Conservation (phyloP, 2,797 vertebrate genomes). For the Pristis pectinata region DNA sequence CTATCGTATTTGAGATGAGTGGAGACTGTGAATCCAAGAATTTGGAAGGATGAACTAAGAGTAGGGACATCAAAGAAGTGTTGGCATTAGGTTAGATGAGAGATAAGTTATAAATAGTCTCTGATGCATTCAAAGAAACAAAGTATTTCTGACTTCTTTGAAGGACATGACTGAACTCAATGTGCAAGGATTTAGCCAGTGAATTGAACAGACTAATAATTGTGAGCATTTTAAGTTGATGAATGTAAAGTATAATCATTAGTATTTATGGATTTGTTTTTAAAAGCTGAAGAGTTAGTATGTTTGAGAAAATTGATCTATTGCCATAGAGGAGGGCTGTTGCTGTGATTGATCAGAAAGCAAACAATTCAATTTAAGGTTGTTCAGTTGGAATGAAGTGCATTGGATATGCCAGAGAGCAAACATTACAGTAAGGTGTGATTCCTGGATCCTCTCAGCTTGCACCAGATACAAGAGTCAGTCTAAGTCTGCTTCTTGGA, state of each 20-base stretch:
- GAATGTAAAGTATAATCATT: neutral
- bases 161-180: neutral
- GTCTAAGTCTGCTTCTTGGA: neutral
- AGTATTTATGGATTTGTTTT: slow-evolving; percentile 3
- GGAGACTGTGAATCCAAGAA: neutral
- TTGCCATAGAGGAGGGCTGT: neutral
- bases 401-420: neutral
- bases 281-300: neutral
- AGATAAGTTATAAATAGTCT: neutral
- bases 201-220: neutral
- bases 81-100: neutral
- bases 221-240: neutral
- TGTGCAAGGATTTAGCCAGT: neutral
- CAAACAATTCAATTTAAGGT: neutral
- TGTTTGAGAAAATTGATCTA: neutral
- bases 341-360: neutral
- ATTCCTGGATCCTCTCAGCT: neutral
- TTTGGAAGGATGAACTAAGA: neutral
- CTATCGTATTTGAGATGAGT: neutral
- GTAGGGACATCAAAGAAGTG: neutral
- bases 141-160: neutral
- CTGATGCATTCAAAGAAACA: neutral
- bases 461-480: neutral
- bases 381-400: neutral
- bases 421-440: neutral